Base-by-base conservation (phyloP, 2,797 vertebrate species). In the Neosalanx taihuensis region DNA sequence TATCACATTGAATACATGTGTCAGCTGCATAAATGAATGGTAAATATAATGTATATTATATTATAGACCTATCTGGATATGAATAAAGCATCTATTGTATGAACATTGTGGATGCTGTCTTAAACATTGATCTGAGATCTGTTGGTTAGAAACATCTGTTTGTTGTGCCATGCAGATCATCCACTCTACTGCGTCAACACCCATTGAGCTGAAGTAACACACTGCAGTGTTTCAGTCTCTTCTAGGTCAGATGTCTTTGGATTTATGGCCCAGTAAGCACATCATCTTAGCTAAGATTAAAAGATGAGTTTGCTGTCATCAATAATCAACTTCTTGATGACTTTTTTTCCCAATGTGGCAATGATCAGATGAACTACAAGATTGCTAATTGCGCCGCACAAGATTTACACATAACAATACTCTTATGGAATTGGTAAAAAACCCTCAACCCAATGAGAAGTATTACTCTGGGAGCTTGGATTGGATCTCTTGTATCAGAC, bases 271-370 rank as follows among this genome's bases (percentile, higher is more conserved):
- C 2, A 5, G 10, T n/a, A 51, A 49, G n/a, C 35, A 23, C 69
- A 3, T 37, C 58, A 2, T 73, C 12, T 79, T 69, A 78, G 41
- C 56, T 37, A 51, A 18, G 83, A 85, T 85, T 83, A 73, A 77
- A 58, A 61, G 51, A 51, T 60, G 15, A 51, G 70, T 33, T 41
- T 65, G n/a, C 72, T 74, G 72, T 77, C 75, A 77, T 80, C 70
- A 74, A 67, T 64, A 59, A 62, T 71, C 70, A 64, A 66, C 73
- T 26, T 26, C 23, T 26, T 79, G 78, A 78, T 77, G 73, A 68
- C 76, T 51, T 31, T 64, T 64, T 12, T 29, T 20, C 51, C 51
- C 23, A 26, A 41, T 68, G 65, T 59, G 56, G 46, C 17, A 41
- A 33, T 30, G 56, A 33, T 67, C 15, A 13, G 26, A 41, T 57